Conservation (phyloP, 1,140 invertebrate genomes). For the Hesperophylax magnus region DNA sequence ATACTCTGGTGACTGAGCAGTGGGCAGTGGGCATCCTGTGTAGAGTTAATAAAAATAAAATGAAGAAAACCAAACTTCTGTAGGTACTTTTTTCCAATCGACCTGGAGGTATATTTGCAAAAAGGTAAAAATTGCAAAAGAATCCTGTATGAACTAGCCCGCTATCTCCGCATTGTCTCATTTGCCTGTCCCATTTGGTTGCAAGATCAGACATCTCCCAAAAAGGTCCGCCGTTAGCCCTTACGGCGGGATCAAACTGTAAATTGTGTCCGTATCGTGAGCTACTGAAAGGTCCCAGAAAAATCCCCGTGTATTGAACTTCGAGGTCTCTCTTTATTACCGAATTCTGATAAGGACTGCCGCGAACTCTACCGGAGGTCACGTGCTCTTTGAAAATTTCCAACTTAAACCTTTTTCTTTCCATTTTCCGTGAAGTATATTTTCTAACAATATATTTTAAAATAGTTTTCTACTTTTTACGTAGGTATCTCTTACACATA, state of each 20-base stretch:
- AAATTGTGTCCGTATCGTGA: slow-evolving; percentile 47
- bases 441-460: no score
- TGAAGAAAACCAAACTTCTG: no score
- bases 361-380: background rate
- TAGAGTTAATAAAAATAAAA: no score
- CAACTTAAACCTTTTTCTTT: no score
- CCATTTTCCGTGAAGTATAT: no score
- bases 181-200: slow-evolving; percentile 20
- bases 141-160: background rate
- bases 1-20: no score
- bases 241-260: slow-evolving; percentile 42
- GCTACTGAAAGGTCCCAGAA: slow-evolving; percentile 40
- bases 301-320: slow-evolving; percentile 48
- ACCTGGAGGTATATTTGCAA: background rate
- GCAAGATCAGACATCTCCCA: slow-evolving; percentile 4
- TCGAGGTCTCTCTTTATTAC: slow-evolving; percentile 50
- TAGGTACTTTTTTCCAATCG: no score
- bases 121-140: slow-evolving; percentile 1
- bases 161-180: slow-evolving; percentile 31
- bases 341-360: slow-evolving; percentile 47
- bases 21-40: no score
- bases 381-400: background rate
- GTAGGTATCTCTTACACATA: no score
- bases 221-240: slow-evolving; percentile 32
- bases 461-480: no score